Conservation (phyloP, 2,797 vertebrate species). For the Sphenodon punctatus region DNA sequence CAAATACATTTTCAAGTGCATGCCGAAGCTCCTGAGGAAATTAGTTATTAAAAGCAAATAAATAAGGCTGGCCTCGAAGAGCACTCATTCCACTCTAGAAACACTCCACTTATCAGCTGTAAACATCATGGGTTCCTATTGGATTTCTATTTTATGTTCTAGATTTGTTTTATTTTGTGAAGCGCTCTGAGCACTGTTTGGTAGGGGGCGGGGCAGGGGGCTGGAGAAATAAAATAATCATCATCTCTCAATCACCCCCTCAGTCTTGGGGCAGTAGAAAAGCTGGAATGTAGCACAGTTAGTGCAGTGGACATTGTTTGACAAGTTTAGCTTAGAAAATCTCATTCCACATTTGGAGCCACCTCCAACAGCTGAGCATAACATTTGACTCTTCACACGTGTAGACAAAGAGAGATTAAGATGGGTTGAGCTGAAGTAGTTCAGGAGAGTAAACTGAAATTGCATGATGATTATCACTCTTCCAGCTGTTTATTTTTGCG, state of each 20-base stretch:
- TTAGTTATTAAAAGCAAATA: conserved; percentile 61
- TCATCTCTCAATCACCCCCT: background rate
- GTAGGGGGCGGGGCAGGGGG: too few species aligned
- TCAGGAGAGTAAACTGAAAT: conserved; percentile 5
- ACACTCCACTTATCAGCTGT: conserved; percentile 44
- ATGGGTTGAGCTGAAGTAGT: background rate
- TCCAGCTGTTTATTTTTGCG: background rate
- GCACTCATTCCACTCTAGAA: conserved; percentile 40
- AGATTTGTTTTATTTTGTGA: too few species aligned
- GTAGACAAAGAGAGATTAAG: too few species aligned
- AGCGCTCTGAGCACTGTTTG: too few species aligned
- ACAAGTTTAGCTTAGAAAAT: conserved; percentile 48
- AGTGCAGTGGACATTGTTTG: conserved; percentile 59
- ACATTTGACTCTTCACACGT: too few species aligned
- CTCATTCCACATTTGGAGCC: conserved; percentile 49
- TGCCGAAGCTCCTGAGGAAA: conserved; percentile 55
- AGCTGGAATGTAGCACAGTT: conserved; percentile 43
- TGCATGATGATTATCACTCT: conserved; percentile 32
- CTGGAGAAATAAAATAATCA: too few species aligned
- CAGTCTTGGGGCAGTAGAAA: conserved; percentile 59
- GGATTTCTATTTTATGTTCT: too few species aligned
- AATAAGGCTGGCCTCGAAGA: conserved; percentile 18
- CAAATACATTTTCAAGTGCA: conserved; percentile 28
- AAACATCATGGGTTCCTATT: too few species aligned
- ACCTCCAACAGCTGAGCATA: conserved; percentile 41